Conservation (phyloP, 2,113 vertebrate species). For the Callithrix jacchus region DNA sequence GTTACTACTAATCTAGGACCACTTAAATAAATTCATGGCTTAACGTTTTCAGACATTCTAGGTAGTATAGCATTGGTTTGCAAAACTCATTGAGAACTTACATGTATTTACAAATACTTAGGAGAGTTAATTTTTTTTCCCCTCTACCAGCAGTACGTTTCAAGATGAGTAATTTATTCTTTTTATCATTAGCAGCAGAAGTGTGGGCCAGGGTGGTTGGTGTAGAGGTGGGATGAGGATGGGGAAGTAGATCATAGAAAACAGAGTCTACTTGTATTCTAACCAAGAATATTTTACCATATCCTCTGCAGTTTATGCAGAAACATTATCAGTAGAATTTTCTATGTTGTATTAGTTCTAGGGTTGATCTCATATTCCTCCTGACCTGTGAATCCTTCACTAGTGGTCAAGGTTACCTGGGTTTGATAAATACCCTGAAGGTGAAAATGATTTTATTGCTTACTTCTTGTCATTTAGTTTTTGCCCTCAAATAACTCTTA, state of each 20-base stretch:
- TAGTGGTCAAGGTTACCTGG: not conserved
- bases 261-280: not conserved
- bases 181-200: not conserved
- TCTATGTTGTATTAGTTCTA: not conserved
- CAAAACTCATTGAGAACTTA: not conserved
- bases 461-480: not conserved
- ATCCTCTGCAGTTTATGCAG: not conserved
- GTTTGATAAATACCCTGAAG: not conserved
- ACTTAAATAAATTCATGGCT: not conserved
- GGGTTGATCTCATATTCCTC: not conserved
- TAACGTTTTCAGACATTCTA: not conserved
- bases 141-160: not conserved
- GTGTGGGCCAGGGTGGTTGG: not conserved
- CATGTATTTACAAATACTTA: not conserved
- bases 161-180: not conserved
- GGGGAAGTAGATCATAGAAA: not conserved
- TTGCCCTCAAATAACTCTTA: not conserved
- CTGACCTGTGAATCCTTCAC: not conserved
- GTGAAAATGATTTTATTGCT: not conserved
- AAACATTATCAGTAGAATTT: not conserved
- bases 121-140: not conserved
- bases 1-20: not conserved
- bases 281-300: not conserved
- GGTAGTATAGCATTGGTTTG: not conserved
- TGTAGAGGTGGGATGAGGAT: not conserved